Percentiles rank a stretch among this genome's conserved stretches.
Evolutionary conservation across 2,888 invertebrate species (phyloP).

Genomic region (Xiphydria camelus): DNA sequence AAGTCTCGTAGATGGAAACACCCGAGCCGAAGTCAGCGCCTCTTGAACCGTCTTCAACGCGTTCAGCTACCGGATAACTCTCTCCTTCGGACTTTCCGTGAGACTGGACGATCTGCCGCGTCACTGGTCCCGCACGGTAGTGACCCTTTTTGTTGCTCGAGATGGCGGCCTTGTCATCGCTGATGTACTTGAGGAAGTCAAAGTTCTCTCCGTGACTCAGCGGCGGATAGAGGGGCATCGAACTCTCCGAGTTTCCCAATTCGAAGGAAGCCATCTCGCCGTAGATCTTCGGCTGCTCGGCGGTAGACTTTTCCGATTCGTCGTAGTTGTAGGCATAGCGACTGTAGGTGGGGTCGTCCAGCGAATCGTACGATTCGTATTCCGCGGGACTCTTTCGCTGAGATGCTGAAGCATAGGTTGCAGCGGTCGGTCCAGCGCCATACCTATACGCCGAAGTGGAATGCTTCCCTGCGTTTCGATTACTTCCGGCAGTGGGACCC

Average conservation of each 20-base stretch:
- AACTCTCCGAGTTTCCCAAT: conserved; percentile 13
- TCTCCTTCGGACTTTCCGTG: background rate
- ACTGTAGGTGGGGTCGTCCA: too few species aligned
- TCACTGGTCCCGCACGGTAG: background rate
- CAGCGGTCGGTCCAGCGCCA: background rate
- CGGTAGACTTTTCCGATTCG: background rate
- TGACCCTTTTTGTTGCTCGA: background rate
- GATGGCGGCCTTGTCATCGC: background rate
- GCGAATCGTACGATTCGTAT: background rate
- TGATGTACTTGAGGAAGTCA: background rate
- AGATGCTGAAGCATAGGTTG: background rate
- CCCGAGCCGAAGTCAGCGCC: conserved; percentile 6
- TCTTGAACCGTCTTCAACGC: background rate
- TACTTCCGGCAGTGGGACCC: background rate
- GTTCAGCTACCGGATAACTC: conserved; percentile 9
- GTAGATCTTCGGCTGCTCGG: conserved; percentile 10
- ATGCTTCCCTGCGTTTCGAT: background rate
- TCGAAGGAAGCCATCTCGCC: conserved; percentile 18
- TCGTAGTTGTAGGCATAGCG: background rate
- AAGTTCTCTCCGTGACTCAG: conserved; percentile 10
- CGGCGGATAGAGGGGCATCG: conserved; percentile 18
- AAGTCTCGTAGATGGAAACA: conserved; percentile 10
- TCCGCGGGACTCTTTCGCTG: background rate
- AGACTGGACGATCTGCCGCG: conserved; percentile 3
- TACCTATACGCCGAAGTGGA: background rate